Base-by-base conservation (phyloP, 2,113 vertebrate species). In the Thermophis baileyi region DNA sequence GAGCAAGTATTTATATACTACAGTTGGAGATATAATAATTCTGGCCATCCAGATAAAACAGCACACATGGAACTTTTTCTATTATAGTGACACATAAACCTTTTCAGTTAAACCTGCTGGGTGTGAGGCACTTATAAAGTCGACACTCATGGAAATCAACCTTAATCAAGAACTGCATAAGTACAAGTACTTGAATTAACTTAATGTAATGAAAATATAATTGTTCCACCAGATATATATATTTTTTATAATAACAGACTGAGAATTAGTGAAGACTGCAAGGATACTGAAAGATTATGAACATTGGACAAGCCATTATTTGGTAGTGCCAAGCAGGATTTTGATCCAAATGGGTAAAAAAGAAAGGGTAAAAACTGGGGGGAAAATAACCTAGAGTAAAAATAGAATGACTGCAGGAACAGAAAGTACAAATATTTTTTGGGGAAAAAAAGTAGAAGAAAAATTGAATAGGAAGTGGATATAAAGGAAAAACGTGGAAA, bases 1-100 rank as follows among this genome's bases (percentile, higher is more conserved):
- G 88, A 95, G 63, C 91, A 87, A 4, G 88, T 27, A 55, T 94
- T 46, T 81, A 93, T 30, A 0, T 85, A 49, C 93, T 93, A 0
- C 22, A 88, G 1, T 93, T 90, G 22, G 87, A 95, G 47, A 93
- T 93, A 40, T 81, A 57, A 6, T 85, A 91, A 87, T 27, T 55
- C 44, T 87, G 47, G 24, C 27, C 24, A 25, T 81, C 11, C 6
- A 74, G n/a, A 25, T 44, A 24, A 85, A 35, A 46, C 12, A 25
- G 25, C 49, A 54, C 14, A 53, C 63, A 46, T 35, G 10, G 7
- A 90, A 50, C 35, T 30, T 47, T 30, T 90, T 60, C 16, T 50
- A 69, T 69, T 90, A 35, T 27, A 74, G n/a, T 63, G 7, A 69
- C 27, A 50, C 2, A 69, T 9, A n/a, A 46, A 69, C 3, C 16